A percentile compares a stretch with the other conserved stretches of the same genome.
Evolutionary conservation across 2,888 invertebrate genomes (phyloP).

Genomic region (Mamestra brassicae): DNA sequence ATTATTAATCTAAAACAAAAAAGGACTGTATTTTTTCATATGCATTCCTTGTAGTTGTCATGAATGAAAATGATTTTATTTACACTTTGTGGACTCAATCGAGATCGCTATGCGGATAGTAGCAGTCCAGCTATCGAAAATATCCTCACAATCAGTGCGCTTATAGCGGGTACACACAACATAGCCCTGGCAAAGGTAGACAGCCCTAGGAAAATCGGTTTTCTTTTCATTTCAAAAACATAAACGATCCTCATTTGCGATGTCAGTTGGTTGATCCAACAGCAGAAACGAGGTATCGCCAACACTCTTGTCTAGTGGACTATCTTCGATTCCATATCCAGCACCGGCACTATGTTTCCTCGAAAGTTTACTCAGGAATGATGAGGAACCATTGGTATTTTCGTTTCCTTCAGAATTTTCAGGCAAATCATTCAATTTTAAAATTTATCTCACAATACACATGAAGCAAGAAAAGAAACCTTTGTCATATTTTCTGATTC

Average conservation of each 20-base stretch:
- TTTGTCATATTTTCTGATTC: constrained; percentile 4
- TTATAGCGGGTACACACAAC: constrained; percentile 5
- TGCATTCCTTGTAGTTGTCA: background rate
- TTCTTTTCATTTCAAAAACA: background rate
- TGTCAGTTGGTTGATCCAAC: background rate
- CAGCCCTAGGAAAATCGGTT: background rate
- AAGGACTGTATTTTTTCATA: too few relatives aligned
- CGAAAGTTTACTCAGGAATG: constrained; percentile 2
- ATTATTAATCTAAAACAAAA: too few relatives aligned
- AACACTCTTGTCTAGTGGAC: constrained; percentile 3
- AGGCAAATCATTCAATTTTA: constrained; percentile 5
- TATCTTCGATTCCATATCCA: constrained; percentile 1
- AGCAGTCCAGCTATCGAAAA: constrained; percentile 7
- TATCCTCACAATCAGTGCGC: background rate
- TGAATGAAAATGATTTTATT: constrained; percentile 7
- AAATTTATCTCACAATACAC: background rate
- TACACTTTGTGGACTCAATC: constrained; percentile 1
- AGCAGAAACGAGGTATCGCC: constrained; percentile 3
- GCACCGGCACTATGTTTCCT: constrained; percentile 3
- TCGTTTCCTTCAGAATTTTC: constrained; percentile 7
- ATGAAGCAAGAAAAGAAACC: constrained; percentile 1
- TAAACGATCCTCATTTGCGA: background rate
- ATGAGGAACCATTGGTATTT: constrained; percentile 3
- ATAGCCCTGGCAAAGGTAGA: background rate
- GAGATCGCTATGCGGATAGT: background rate